A percentile compares a stretch with the other conserved stretches of the same genome.
These are phyloP conservation scores for Gymnothorax reevesii DNA, from an alignment of 2,797 vertebrate species.

Conservation along the genomic window DNA sequence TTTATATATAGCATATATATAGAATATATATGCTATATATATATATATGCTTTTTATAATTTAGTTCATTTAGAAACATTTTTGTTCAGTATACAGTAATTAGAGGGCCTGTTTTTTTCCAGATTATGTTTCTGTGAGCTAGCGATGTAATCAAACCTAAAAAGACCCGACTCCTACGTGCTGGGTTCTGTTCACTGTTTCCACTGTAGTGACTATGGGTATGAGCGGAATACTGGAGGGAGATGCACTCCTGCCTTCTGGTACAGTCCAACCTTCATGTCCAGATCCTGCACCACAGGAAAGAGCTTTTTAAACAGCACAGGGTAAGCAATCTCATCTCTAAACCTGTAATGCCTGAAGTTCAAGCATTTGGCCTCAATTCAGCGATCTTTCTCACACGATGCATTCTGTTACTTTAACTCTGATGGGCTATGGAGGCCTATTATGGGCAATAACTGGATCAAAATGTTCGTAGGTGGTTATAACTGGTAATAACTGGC, in stretches of 20 bases:
- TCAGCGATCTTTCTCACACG: no score
- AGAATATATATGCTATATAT: no score
- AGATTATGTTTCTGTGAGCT: not conserved
- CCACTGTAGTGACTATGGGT: conserved; percentile 87
- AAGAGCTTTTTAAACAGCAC: conserved; percentile 96
- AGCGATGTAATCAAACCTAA: not conserved
- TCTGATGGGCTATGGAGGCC: not conserved
- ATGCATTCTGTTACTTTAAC: not conserved
- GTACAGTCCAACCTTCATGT: conserved; percentile 88
- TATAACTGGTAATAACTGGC: no score
- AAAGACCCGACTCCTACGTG: not conserved
- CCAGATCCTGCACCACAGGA: conserved; percentile 87
- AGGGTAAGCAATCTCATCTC: conserved; percentile 74
- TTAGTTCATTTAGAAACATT: not conserved
- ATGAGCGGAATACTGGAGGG: conserved; percentile 85
- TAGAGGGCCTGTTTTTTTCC: not conserved
- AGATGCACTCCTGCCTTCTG: conserved; percentile 92
- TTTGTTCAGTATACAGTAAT: not conserved
- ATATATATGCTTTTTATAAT: not conserved
- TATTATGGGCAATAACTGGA: not conserved
- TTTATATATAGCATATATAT: no score
- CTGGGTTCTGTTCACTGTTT: not conserved
- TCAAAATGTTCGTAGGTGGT: not conserved
- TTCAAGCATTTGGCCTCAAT: no score
- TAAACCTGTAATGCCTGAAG: not conserved